Percentiles rank a stretch among this genome's conserved stretches.
phyloP scores from a whole-genome alignment of 2,113 vertebrate genomes.

The Myxocyprinus asiaticus region DNA sequence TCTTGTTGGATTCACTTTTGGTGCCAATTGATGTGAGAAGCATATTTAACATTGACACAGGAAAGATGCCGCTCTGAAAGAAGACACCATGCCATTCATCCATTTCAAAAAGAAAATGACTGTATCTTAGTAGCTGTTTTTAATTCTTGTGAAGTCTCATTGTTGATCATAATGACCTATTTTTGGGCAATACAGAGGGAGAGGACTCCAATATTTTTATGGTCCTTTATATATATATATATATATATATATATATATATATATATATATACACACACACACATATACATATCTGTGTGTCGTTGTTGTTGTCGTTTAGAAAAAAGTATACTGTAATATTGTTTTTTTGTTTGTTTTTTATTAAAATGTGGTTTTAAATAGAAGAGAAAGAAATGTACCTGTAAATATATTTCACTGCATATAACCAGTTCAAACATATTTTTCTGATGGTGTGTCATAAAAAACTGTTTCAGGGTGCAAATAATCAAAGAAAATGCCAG shows the following conservation, averaged over 20 bases:
- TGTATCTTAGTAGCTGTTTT: conserved; percentile 85
- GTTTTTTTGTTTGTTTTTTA: conserved; percentile 71
- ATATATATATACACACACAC: too few species aligned
- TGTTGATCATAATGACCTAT: conserved; percentile 94
- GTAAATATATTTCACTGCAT: conserved; percentile 99
- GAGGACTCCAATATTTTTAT: conserved; percentile 92
- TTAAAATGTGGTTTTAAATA: conserved; percentile 86
- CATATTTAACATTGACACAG: conserved; percentile 67
- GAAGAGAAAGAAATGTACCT: conserved; percentile 80
- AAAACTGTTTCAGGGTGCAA: conserved; percentile 80
- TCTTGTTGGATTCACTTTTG: conserved; percentile 76
- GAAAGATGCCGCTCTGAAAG: conserved; percentile 58
- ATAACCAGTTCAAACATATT: conserved; percentile 95
- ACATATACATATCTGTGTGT: conserved; percentile 83
- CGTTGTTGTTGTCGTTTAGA: conserved; percentile 92
- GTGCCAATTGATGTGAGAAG: conserved; percentile 70
- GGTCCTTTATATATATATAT: conserved; percentile 80
- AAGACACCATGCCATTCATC: conserved; percentile 58
- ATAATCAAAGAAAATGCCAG: conserved; percentile 49
- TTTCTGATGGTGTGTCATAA: conserved; percentile 91
- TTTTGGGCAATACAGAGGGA: conserved; percentile 97
- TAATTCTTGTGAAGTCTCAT: conserved; percentile 84
- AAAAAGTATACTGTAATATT: conserved; percentile 83
- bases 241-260: conserved; percentile 40
- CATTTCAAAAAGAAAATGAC: conserved; percentile 72